Conservation (phyloP, 2,113 vertebrate species). For the Arothron firmamentum region DNA sequence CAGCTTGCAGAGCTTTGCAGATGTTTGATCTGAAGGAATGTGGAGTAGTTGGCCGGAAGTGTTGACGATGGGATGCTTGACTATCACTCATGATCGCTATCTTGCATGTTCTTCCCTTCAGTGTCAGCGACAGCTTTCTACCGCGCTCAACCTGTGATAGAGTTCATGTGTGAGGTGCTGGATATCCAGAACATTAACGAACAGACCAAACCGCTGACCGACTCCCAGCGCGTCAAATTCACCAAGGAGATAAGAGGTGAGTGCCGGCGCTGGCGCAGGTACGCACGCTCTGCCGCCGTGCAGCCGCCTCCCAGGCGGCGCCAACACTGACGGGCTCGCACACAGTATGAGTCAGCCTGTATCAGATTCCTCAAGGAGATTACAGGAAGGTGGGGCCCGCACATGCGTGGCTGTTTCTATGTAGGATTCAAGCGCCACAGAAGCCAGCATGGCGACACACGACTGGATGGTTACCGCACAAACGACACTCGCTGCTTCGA, state of each 20-base stretch:
- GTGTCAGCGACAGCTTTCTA: constrained; percentile 99
- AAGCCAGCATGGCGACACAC: too few species aligned
- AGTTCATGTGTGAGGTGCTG: constrained; percentile 98
- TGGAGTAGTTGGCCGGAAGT: too few species aligned
- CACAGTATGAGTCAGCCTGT: constrained; percentile 74
- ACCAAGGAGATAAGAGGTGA: constrained; percentile 99
- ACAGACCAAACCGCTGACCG: constrained; percentile 95
- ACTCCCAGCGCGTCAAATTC: constrained; percentile 98
- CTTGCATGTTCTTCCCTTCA: constrained; percentile 47
- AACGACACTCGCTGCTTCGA: too few species aligned
- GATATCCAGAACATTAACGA: constrained; percentile 99
- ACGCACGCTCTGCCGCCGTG: background rate
- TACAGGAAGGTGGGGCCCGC: constrained; percentile 68
- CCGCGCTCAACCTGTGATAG: constrained; percentile 96
- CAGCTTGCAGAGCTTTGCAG: too few species aligned
- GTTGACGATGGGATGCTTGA: too few species aligned
- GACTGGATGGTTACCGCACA: too few species aligned
- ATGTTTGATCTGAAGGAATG: too few species aligned
- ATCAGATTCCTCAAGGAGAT: constrained; percentile 85
- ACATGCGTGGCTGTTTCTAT: constrained; percentile 19
- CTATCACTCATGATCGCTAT: too few species aligned
- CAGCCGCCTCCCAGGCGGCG: background rate
- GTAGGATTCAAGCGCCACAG: background rate
- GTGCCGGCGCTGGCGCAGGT: background rate
- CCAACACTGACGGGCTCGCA: background rate